Base-by-base conservation (phyloP, 2,113 vertebrate species). In the Mungos mungo region DNA sequence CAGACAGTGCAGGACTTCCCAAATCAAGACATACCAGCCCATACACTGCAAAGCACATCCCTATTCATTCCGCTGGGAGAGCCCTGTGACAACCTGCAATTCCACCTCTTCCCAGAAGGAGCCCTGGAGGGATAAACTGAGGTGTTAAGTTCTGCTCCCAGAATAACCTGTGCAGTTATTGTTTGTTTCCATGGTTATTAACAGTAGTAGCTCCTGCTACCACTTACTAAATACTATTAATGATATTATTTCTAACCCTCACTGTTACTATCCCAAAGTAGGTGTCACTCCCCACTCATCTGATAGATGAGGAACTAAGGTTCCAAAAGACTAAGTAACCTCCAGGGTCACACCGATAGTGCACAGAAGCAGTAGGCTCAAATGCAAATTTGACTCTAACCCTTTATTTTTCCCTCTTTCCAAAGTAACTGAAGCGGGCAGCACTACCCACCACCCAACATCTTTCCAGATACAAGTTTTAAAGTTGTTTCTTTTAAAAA, bases 401-500 rank as follows among this genome's bases (percentile, higher is more conserved):
- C 12, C 38, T 84, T 57, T 72, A 57, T 50, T 68, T 27, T 6
- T n/a, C 82, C 16, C 18, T 35, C 27, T 45, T 19, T 54, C 13
- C 63, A 90, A 13, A 86, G 19, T 82, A 88, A 85, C 29, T 79
- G 82, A 19, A 12, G 33, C n/a, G 91, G 33, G 83, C 3, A 45
- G 72, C 5, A 13, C 5, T 13, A n/a, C 19, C 23, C 68, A 21
- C 0, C 45, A 19, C 21, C 38, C 65, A 74, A 29, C 23, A 80
- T 66, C 74, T 54, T 66, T 41, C 65, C 47, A 91, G 35, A 50
- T 52, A 41, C 1, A 33, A 9, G 63, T 90, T 94, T 98, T 94
- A 87, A 95, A 93, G 54, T 68, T 57, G 29, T 80, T 97, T 94
- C 11, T 94, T 80, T 93, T 63, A 74, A 54, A 94, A 88, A 79